A percentile compares a stretch with the other conserved stretches of the same genome.
Conservation (phyloP, 2,888 invertebrate species). For the Cordilura impudica region DNA sequence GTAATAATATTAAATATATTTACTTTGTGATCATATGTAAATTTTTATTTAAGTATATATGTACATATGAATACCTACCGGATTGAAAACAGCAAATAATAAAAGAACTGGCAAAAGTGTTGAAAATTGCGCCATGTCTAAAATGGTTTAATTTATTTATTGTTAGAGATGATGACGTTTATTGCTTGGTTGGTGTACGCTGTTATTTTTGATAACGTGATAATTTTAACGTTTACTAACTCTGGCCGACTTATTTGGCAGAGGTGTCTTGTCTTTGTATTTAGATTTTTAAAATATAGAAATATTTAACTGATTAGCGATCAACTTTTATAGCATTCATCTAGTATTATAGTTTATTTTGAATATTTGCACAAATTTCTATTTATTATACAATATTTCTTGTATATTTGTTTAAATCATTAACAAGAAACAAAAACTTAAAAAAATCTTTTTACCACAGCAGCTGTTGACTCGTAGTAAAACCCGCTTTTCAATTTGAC, state of each 20-base stretch:
- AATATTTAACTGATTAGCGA: slow-evolving; percentile 15
- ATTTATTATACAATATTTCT: slow-evolving; percentile 16
- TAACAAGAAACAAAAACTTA: neutral
- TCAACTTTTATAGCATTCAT: slow-evolving; percentile 13
- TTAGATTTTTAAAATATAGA: neutral
- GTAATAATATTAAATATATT: slow-evolving; percentile 19
- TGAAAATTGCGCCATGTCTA: slow-evolving; percentile 48
- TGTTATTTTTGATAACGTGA: slow-evolving; percentile 20
- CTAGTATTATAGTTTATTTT: neutral
- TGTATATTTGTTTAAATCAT: slow-evolving; percentile 8
- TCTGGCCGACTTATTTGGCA: slow-evolving; percentile 48
- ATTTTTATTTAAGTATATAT: neutral
- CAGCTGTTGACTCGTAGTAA: slow-evolving; percentile 8
- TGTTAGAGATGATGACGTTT: slow-evolving; percentile 1
- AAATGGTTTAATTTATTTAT: neutral
- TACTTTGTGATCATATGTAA: too few relatives aligned
- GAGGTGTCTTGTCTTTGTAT: slow-evolving; percentile 21
- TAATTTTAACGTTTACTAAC: slow-evolving; percentile 28
- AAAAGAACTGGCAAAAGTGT: slow-evolving; percentile 39
- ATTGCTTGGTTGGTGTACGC: neutral
- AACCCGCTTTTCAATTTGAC: slow-evolving; percentile 39
- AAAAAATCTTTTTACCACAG: neutral
- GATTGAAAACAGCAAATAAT: slow-evolving; percentile 28
- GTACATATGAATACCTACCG: slow-evolving; percentile 44
- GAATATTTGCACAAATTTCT: slow-evolving; percentile 13